A percentile compares a stretch with the other conserved stretches of the same genome.
These are phyloP conservation scores for Eupithecia inturbata DNA, from an alignment of 2,888 invertebrate species.

Conservation along the genomic window DNA sequence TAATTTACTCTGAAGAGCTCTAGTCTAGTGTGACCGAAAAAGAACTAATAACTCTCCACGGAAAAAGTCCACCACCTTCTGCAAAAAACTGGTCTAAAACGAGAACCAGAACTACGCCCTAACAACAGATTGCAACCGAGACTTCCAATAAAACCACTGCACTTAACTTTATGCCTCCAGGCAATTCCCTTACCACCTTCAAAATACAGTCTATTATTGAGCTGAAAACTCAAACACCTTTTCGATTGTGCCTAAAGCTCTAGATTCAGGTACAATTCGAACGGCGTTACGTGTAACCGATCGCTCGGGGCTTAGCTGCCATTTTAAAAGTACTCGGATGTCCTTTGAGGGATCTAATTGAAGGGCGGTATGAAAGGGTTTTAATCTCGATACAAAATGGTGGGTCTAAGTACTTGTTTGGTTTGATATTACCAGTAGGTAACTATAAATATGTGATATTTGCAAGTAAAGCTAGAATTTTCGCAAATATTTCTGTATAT, in stretches of 20 bases:
- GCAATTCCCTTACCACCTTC: conserved; percentile 23
- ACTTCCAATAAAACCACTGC: conserved; percentile 42
- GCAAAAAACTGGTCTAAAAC: conserved; percentile 19
- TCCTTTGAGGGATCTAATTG: conserved; percentile 39
- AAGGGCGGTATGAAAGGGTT: conserved; percentile 41
- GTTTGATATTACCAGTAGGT: background rate
- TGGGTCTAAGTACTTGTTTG: conserved; percentile 11
- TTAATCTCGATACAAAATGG: conserved; percentile 33
- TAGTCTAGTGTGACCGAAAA: background rate
- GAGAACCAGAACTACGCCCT: conserved; percentile 21
- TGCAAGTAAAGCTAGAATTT: background rate
- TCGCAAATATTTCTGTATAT: background rate
- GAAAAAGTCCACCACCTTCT: background rate
- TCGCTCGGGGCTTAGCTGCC: conserved; percentile 41
- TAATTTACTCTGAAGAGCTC: background rate
- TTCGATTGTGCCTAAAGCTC: conserved; percentile 45
- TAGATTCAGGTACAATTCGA: conserved; percentile 39
- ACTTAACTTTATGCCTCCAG: conserved; percentile 35
- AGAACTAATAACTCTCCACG: background rate
- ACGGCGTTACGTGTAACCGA: conserved; percentile 37
- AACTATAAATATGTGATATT: too few species aligned
- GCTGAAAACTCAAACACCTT: conserved; percentile 21
- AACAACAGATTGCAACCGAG: conserved; percentile 44
- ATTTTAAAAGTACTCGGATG: conserved; percentile 25
- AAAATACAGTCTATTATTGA: conserved; percentile 33